A percentile compares a stretch with the other conserved stretches of the same genome.
These are phyloP conservation scores for Abrostola triplasia DNA, from an alignment of 2,888 invertebrate species.

Conservation along the genomic window DNA sequence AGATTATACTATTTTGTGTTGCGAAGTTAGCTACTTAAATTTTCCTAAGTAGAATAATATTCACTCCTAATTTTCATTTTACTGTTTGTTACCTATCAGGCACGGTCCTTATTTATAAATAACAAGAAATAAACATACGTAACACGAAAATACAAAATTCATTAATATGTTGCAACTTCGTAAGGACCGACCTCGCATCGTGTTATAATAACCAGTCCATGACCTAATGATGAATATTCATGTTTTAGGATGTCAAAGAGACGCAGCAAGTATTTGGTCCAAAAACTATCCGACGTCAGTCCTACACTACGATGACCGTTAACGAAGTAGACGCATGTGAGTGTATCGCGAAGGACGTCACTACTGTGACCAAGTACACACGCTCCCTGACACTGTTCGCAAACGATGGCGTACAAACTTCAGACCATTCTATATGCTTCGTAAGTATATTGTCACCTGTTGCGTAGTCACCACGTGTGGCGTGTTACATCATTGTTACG, in stretches of 20 bases:
- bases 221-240: constrained; percentile 4
- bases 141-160: neutral
- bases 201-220: constrained; percentile 1
- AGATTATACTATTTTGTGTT: constrained; percentile 6
- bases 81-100: too few relatives aligned
- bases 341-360: constrained; percentile 17
- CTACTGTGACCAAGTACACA: constrained; percentile 20
- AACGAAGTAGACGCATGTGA: constrained; percentile 12
- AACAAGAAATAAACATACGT: too few relatives aligned
- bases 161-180: neutral
- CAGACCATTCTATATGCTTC: constrained; percentile 70
- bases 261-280: constrained; percentile 13
- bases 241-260: constrained; percentile 30
- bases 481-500: constrained; percentile 25
- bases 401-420: constrained; percentile 68
- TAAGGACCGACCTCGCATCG: neutral
- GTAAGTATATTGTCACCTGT: constrained; percentile 64
- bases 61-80: too few relatives aligned
- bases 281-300: constrained; percentile 20
- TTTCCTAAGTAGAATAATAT: too few relatives aligned
- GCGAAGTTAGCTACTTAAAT: too few relatives aligned
- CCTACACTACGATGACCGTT: constrained; percentile 27
- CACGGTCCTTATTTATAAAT: too few relatives aligned
- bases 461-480: constrained; percentile 16
- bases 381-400: constrained; percentile 26